Evolutionary conservation across 2,113 vertebrate genomes (phyloP).

Genomic region (Takifugu flavidus): DNA sequence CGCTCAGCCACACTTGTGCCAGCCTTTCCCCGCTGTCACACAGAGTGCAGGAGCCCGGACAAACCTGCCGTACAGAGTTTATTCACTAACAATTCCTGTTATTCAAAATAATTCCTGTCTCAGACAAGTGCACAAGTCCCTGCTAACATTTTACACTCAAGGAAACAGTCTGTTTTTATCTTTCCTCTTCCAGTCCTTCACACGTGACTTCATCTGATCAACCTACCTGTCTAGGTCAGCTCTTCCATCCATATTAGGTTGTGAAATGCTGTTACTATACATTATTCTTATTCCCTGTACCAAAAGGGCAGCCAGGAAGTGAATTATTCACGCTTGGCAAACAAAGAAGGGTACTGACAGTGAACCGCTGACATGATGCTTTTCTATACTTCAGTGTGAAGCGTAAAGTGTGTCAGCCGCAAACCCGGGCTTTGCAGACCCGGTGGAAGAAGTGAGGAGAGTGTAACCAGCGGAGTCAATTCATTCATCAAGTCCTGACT

Average conservation of each 20-base stretch:
- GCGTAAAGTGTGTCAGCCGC: too few relatives aligned
- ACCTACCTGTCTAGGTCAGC: not conserved
- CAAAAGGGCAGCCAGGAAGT: too few relatives aligned
- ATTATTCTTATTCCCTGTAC: too few relatives aligned
- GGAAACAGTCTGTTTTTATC: not conserved
- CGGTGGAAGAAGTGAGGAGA: not conserved
- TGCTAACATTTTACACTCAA: not conserved
- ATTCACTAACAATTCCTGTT: constrained; percentile 27
- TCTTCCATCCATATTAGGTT: not conserved
- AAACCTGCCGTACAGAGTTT: constrained; percentile 34
- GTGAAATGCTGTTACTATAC: too few relatives aligned
- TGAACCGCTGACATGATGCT: too few relatives aligned
- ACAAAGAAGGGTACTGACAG: too few relatives aligned
- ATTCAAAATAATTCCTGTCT: constrained; percentile 29
- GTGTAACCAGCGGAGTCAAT: not conserved
- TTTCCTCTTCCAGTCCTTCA: not conserved
- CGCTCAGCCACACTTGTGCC: constrained; percentile 4
- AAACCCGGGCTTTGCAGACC: too few relatives aligned
- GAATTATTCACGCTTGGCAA: too few relatives aligned
- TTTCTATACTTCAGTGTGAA: too few relatives aligned
- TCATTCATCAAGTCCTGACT: not conserved
- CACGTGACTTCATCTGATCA: not conserved
- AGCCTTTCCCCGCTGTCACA: constrained; percentile 31
- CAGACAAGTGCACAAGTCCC: constrained; percentile 15
- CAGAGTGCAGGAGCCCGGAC: constrained; percentile 39